phyloP scores from a whole-genome alignment of 2,113 vertebrate genomes.

The Danionella cerebrum region DNA sequence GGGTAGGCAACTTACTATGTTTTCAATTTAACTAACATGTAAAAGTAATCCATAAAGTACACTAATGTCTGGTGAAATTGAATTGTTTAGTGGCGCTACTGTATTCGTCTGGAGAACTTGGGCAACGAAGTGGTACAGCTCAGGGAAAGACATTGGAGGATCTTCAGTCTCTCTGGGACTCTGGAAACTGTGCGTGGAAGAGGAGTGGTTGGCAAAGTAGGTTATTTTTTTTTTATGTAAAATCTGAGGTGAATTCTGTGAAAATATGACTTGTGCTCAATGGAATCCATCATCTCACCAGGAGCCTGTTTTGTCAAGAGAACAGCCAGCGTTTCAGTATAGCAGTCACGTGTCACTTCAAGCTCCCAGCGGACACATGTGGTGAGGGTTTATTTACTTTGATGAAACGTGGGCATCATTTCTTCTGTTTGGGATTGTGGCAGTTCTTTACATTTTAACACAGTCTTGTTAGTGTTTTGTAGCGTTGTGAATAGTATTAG shows the following conservation, averaged over 20 bases:
- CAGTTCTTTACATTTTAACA: no score
- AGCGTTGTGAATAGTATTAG: no score
- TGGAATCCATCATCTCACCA: conserved; percentile 41
- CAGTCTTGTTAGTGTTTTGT: no score
- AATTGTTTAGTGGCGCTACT: conserved; percentile 88
- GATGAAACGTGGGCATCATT: no score
- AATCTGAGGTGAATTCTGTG: background rate
- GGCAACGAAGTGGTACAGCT: conserved; percentile 91
- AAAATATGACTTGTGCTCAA: background rate
- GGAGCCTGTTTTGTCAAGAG: conserved; percentile 95
- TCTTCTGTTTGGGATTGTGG: no score
- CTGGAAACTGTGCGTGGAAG: conserved; percentile 92
- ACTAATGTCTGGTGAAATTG: background rate
- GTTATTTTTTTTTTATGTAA: conserved; percentile 19
- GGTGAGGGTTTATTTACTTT: no score
- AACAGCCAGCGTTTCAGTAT: conserved; percentile 96
- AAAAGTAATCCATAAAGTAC: no score
- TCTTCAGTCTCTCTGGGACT: conserved; percentile 94
- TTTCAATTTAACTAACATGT: no score
- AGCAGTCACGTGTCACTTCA: conserved; percentile 97
- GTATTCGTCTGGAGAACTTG: conserved; percentile 93
- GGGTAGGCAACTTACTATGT: conserved; percentile 73
- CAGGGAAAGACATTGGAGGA: conserved; percentile 93
- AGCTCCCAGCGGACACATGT: conserved; percentile 96
- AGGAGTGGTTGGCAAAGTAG: conserved; percentile 89